Evolutionary conservation across 2,113 vertebrate species (phyloP).

Genomic region (Capricornis sumatraensis): DNA sequence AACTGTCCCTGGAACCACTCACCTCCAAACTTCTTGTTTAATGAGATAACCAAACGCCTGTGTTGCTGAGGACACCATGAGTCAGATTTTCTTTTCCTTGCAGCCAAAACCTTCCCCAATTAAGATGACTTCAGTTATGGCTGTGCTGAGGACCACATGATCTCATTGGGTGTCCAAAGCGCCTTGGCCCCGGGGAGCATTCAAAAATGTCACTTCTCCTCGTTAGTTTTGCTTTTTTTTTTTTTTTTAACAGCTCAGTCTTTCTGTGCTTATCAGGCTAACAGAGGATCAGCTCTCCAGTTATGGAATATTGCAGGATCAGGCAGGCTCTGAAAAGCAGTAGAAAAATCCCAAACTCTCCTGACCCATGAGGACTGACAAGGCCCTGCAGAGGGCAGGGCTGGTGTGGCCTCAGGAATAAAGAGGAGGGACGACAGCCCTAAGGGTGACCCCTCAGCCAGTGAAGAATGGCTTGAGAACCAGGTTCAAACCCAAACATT

Average conservation of each 20-base stretch:
- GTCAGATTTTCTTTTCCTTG: slow-evolving; percentile 32
- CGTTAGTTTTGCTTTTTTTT: not conserved
- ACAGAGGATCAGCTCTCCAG: not conserved
- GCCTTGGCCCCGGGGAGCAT: accelerated
- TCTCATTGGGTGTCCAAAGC: not conserved
- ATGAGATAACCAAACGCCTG: not conserved
- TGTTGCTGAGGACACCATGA: not conserved
- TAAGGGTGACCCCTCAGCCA: not conserved
- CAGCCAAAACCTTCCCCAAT: not conserved
- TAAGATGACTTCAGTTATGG: not conserved
- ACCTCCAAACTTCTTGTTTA: not conserved
- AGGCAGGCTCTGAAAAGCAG: not conserved
- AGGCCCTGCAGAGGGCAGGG: not conserved
- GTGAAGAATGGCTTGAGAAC: not conserved
- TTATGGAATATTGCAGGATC: not conserved
- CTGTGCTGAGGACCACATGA: not conserved
- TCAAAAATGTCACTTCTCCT: not conserved
- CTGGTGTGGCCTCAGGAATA: not conserved
- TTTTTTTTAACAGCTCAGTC: too few species aligned
- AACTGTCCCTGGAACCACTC: not conserved
- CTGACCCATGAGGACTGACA: not conserved
- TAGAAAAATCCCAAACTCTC: not conserved
- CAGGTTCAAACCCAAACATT: not conserved
- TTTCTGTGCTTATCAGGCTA: not conserved
- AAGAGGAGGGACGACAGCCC: not conserved